phyloP scores from a whole-genome alignment of 2,888 invertebrate genomes.

The Eristalis tenax region DNA sequence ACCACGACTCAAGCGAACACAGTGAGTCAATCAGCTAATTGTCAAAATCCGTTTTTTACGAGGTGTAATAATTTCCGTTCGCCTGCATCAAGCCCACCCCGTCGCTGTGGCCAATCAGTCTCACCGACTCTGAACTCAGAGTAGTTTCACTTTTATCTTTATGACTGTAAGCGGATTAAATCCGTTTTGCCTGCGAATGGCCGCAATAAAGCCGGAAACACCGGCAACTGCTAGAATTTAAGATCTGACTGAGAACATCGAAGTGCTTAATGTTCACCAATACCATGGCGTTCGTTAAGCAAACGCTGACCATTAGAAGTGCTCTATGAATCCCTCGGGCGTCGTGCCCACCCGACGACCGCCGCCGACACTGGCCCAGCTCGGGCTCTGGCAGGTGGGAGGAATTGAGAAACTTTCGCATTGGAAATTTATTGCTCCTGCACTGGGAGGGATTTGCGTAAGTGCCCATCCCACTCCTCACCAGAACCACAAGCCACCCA shows the following conservation, averaged over 20 bases:
- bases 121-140: conserved; percentile 1
- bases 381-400: conserved; percentile 18
- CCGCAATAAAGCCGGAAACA: conserved; percentile 40
- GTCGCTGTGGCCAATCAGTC: too few species aligned
- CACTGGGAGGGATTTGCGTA: conserved; percentile 67
- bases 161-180: conserved; percentile 71
- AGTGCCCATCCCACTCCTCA: conserved; percentile 31
- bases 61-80: conserved; percentile 57
- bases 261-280: conserved; percentile 38
- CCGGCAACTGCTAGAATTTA: conserved; percentile 44
- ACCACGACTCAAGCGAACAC: not conserved
- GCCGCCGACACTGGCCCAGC: not conserved
- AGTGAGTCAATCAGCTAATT: conserved; percentile 60
- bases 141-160: conserved; percentile 65
- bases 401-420: conserved; percentile 45
- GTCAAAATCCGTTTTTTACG: conserved; percentile 67
- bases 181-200: conserved; percentile 58
- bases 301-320: conserved; percentile 62
- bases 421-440: conserved; percentile 67
- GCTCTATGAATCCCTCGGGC: conserved; percentile 42
- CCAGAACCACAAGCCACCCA: too few species aligned
- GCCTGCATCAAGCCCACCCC: not conserved
- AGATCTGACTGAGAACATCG: conserved; percentile 45
- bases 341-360: conserved; percentile 1
- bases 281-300: conserved; percentile 43